phyloP scores from a whole-genome alignment of 2,113 vertebrate species.

The Tetraodon nigroviridis region DNA sequence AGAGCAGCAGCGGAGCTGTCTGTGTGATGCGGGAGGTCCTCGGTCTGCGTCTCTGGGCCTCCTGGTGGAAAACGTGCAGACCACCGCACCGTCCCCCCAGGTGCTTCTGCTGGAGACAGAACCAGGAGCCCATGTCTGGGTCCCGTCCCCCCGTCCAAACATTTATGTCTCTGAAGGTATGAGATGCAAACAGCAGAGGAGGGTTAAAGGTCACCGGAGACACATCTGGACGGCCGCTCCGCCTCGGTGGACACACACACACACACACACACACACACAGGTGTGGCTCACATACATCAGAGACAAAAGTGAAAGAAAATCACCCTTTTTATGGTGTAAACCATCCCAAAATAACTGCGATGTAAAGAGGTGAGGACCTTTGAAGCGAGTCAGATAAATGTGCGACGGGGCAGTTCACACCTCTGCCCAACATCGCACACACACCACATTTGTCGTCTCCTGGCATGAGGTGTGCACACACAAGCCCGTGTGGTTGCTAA shows the following conservation, averaged over 20 bases:
- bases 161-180: conserved; percentile 46
- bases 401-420: conserved; percentile 21
- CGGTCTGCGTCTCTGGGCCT: conserved; percentile 19
- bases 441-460: conserved; percentile 1
- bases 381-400: too few species aligned
- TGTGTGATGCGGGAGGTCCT: conserved; percentile 49
- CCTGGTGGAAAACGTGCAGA: conserved; percentile 39
- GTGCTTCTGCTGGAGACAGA: conserved; percentile 55
- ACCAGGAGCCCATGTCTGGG: conserved; percentile 51
- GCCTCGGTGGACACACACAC: conserved; percentile 22
- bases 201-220: conserved; percentile 20
- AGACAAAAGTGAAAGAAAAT: too few species aligned
- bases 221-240: conserved; percentile 52
- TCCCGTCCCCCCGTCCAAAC: conserved; percentile 53
- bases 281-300: too few species aligned
- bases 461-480: background rate
- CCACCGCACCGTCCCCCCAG: conserved; percentile 59
- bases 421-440: conserved; percentile 43
- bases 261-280: too few species aligned
- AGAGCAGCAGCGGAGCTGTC: background rate
- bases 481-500: too few species aligned
- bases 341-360: too few species aligned
- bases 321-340: too few species aligned
- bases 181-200: background rate
- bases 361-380: too few species aligned